These are phyloP conservation scores for Phallusia fumigata DNA, from an alignment of 23 tunicate species.

Conservation along the genomic window DNA sequence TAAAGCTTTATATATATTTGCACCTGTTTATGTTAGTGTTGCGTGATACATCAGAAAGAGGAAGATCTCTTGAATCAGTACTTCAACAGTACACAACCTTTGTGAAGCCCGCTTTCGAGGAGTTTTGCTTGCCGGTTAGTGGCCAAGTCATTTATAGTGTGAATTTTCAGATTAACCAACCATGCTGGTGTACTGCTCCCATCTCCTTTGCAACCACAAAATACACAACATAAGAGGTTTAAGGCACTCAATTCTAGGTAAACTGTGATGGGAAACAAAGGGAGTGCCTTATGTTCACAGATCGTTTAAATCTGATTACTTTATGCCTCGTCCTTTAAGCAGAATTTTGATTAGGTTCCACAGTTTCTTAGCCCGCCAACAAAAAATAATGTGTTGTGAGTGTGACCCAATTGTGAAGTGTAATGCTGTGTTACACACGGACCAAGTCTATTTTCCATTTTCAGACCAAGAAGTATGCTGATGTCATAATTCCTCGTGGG, in stretches of 20 bases:
- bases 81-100: constrained; percentile 96
- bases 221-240: neutral
- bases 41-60: constrained; percentile 76
- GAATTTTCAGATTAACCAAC: neutral
- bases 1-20: too few relatives aligned
- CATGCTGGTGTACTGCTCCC: neutral
- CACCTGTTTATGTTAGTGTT: constrained; percentile 38
- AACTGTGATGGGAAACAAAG: too few relatives aligned
- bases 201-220: neutral
- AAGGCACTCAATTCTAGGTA: too few relatives aligned
- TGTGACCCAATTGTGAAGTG: neutral
- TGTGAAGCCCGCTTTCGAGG: constrained; percentile 99
- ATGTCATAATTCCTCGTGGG: constrained; percentile 96
- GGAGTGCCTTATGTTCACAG: too few relatives aligned
- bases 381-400: neutral
- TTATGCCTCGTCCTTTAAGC: too few relatives aligned
- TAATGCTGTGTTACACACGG: neutral
- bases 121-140: constrained; percentile 92
- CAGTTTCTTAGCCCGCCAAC: too few relatives aligned
- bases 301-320: too few relatives aligned
- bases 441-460: constrained; percentile 19
- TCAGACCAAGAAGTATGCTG: constrained; percentile 97
- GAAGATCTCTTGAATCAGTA: constrained; percentile 84
- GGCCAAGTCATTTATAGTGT: neutral
- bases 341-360: too few relatives aligned